Percentiles rank a stretch among this genome's conserved stretches.
Evolutionary conservation across 1,140 invertebrate species (phyloP).

Genomic region (Camponotus vicinus): DNA sequence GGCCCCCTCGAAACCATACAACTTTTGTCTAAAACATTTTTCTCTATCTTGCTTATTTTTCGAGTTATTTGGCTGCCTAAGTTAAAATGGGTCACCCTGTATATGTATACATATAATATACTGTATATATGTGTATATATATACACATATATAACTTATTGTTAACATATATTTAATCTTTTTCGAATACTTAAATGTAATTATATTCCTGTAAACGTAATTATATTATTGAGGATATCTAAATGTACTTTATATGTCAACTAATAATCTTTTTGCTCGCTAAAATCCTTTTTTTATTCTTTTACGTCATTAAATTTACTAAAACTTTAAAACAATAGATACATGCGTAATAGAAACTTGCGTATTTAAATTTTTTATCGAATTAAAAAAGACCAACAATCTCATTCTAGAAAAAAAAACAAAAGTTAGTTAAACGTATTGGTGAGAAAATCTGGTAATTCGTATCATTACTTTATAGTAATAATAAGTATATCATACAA

Average conservation of each 20-base stretch:
- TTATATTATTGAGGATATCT: constrained; percentile 48
- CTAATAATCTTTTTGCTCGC: constrained; percentile 28
- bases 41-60: too few relatives aligned
- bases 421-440: neutral
- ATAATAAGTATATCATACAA: too few relatives aligned
- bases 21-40: too few relatives aligned
- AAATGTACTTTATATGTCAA: constrained; percentile 56
- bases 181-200: constrained; percentile 55
- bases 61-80: too few relatives aligned
- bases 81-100: too few relatives aligned
- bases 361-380: neutral
- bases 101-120: too few relatives aligned
- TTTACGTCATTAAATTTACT: neutral
- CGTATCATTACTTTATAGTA: too few relatives aligned
- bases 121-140: too few relatives aligned
- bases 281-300: constrained; percentile 41
- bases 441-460: too few relatives aligned
- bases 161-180: constrained; percentile 51
- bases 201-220: constrained; percentile 60
- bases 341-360: neutral
- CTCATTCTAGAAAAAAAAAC: neutral
- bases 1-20: too few relatives aligned
- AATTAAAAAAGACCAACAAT: neutral
- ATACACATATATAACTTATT: constrained; percentile 9
- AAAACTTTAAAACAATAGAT: constrained; percentile 5